Base-by-base conservation (phyloP, 2,888 invertebrate genomes). In the Morpho achilles region DNA sequence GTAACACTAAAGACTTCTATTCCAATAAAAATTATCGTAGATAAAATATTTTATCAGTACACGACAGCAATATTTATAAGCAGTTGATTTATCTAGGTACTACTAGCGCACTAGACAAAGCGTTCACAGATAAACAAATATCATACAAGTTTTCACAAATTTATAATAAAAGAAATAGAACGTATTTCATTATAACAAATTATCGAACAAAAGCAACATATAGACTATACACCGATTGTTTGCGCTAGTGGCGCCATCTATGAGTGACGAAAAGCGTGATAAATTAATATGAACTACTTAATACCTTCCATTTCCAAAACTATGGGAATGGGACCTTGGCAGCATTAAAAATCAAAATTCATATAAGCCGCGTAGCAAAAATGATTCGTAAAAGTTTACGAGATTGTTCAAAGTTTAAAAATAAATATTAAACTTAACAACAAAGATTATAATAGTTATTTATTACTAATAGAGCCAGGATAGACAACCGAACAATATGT, bases 271-370 rank as follows among this genome's bases (percentile, higher is more conserved):
- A 32, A 53, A 51, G 59, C 60, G 61, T 65, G 59, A 62, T 57
- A 65, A 62, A 70, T 71, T 73, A 72, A 68, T 70, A 74, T 69
- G 66, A 74, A 73, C 74, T 76, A 77, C 69, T 68, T 69, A 50
- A 71, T 91, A 92, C 90, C 90, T 90, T 85, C 88, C 90, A 85
- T 83, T 90, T 89, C 90, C 90, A 88, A 88, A 90, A 77, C 88
- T 90, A 84, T 88, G 86, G 84, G 89, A 90, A 88, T 89, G 90
- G 80, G 89, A 89, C 89, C 89, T 87, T 82, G 83, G 90, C 89
- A 87, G 89, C 89, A 76, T 83, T 77, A 72, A 81, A 85, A 84
- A 82, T 81, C 82, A 83, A 74, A 80, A 79, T 82, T 70, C 58
- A 76, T 79, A 74, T 84, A 86, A 85, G 85, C 85, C 67, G 76